A percentile compares a stretch with the other conserved stretches of the same genome.
These are phyloP conservation scores for Mnemiopsis leidyi DNA, from an alignment of 37 sponge, comb jelly and placozoan species.

Conservation along the genomic window DNA sequence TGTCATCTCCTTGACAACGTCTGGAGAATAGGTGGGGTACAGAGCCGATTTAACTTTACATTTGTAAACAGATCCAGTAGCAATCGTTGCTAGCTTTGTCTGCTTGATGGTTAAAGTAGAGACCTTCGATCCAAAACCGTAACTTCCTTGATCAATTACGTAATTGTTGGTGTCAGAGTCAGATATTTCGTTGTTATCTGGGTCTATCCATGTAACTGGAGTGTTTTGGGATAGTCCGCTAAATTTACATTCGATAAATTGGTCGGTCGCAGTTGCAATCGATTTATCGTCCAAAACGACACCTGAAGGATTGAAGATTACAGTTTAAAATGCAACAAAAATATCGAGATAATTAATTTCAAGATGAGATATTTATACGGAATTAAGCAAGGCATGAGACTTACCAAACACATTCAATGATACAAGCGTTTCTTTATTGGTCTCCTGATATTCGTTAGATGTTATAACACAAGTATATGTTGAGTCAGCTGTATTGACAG, in stretches of 20 bases:
- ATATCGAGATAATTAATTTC: too few relatives aligned
- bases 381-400: background rate
- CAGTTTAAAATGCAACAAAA: too few relatives aligned
- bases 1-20: background rate
- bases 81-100: background rate
- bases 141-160: background rate
- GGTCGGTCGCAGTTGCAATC: background rate
- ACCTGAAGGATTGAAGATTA: background rate
- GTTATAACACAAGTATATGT: background rate
- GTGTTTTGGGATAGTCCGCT: background rate
- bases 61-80: background rate
- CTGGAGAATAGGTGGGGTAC: background rate
- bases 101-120: background rate
- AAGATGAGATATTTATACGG: too few relatives aligned
- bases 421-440: background rate
- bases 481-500: background rate
- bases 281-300: background rate
- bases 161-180: slow-evolving; percentile 1
- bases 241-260: background rate
- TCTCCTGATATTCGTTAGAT: background rate
- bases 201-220: background rate
- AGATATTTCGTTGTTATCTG: background rate
- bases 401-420: slow-evolving; percentile 4
- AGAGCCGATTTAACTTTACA: background rate
- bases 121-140: background rate